Conservation (phyloP, 2,797 vertebrate genomes). For the Eremophila alpestris region DNA sequence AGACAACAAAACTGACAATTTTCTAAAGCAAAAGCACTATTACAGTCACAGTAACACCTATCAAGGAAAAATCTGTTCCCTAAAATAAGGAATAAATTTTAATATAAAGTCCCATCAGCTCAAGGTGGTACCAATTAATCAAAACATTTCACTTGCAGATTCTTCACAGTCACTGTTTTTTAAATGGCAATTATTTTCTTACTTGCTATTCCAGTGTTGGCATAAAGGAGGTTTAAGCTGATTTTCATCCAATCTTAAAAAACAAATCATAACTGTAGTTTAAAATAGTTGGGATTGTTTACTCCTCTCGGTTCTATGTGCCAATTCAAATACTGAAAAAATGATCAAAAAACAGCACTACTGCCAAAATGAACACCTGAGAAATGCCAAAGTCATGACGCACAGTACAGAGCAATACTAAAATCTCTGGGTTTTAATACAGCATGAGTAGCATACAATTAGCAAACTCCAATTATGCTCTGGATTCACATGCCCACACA, state of each 20-base stretch:
- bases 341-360: neutral
- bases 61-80: neutral
- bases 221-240: constrained; percentile 11
- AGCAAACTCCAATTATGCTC: neutral
- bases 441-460: accelerated
- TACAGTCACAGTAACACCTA: neutral
- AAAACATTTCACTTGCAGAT: neutral
- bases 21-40: neutral
- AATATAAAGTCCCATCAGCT: neutral
- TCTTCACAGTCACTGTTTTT: neutral
- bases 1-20: neutral
- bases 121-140: neutral
- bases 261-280: neutral
- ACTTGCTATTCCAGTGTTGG: neutral
- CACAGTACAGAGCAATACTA: neutral
- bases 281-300: constrained; percentile 37
- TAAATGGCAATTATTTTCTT: neutral
- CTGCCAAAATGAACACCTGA: neutral
- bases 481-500: neutral
- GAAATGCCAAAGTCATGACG: neutral
- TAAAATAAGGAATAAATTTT: neutral
- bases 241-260: constrained; percentile 29
- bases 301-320: neutral
- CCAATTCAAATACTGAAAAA: constrained; percentile 21
- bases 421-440: neutral